These are phyloP conservation scores for Oxystoma pomonae DNA, from an alignment of 2,888 invertebrate species.

Conservation along the genomic window DNA sequence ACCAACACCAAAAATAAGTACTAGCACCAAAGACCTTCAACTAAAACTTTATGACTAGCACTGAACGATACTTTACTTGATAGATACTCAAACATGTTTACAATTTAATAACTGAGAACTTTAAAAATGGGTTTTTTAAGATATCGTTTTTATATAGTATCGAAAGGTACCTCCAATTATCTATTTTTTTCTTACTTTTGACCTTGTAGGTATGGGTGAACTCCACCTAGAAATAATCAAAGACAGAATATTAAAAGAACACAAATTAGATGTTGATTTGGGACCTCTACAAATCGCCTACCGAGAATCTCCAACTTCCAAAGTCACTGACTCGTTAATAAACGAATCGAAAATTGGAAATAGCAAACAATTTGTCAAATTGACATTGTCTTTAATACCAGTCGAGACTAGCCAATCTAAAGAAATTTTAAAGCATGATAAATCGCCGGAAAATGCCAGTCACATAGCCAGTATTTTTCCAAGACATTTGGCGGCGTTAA, in stretches of 20 bases:
- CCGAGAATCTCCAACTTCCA: conserved; percentile 63
- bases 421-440: conserved; percentile 56
- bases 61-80: too few species aligned
- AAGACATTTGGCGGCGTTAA: conserved; percentile 64
- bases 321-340: conserved; percentile 48
- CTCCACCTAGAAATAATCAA: conserved; percentile 92
- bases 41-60: too few species aligned
- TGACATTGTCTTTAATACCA: conserved; percentile 60
- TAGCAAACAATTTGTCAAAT: conserved; percentile 56
- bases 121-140: too few species aligned
- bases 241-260: conserved; percentile 82
- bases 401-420: conserved; percentile 33
- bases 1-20: too few species aligned
- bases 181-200: conserved; percentile 9
- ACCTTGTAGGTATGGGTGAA: conserved; percentile 90
- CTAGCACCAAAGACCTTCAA: too few species aligned
- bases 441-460: conserved; percentile 61
- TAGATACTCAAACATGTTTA: too few species aligned
- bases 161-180: too few species aligned
- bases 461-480: conserved; percentile 64
- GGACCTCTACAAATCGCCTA: conserved; percentile 93
- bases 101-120: too few species aligned
- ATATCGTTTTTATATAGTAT: too few species aligned
- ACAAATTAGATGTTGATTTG: conserved; percentile 85
- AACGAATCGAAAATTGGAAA: conserved; percentile 64